Evolutionary conservation across 2,113 vertebrate species (phyloP).

Genomic region (Grammatotria lemairii): DNA sequence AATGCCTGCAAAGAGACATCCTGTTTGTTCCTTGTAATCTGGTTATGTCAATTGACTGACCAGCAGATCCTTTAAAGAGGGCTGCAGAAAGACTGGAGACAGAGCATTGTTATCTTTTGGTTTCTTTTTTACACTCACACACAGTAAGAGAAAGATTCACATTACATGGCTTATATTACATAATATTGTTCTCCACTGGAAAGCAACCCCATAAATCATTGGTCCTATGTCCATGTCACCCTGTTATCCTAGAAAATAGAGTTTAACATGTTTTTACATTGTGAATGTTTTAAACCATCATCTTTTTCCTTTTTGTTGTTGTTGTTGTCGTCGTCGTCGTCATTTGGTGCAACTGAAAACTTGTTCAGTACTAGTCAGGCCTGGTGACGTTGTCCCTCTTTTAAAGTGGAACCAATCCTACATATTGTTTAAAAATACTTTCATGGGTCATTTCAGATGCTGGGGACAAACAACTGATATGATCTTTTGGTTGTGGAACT

Average conservation of each 20-base stretch:
- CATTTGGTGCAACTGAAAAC: not conserved
- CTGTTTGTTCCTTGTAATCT: constrained; percentile 26
- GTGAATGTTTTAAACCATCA: not conserved
- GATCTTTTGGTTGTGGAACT: not conserved
- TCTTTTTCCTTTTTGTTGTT: not conserved
- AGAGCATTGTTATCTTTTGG: constrained; percentile 10
- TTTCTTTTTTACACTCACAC: not conserved
- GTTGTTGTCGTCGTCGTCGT: accelerated
- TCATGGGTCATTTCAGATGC: not conserved
- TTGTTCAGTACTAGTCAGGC: not conserved
- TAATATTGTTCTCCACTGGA: not conserved
- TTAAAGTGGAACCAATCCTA: not conserved
- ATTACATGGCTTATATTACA: not conserved
- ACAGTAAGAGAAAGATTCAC: not conserved
- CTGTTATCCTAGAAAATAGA: not conserved
- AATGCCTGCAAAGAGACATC: constrained; percentile 22
- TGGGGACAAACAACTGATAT: not conserved
- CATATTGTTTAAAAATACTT: not conserved
- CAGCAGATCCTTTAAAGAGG: constrained; percentile 5
- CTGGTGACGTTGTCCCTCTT: not conserved
- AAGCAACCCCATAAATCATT: not conserved
- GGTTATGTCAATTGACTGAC: constrained; percentile 16
- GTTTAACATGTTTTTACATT: not conserved
- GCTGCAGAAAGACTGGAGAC: not conserved
- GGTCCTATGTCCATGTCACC: not conserved